A percentile compares a stretch with the other conserved stretches of the same genome.
Conservation (phyloP, 2,797 vertebrate genomes). For the Aphelocoma californica region DNA sequence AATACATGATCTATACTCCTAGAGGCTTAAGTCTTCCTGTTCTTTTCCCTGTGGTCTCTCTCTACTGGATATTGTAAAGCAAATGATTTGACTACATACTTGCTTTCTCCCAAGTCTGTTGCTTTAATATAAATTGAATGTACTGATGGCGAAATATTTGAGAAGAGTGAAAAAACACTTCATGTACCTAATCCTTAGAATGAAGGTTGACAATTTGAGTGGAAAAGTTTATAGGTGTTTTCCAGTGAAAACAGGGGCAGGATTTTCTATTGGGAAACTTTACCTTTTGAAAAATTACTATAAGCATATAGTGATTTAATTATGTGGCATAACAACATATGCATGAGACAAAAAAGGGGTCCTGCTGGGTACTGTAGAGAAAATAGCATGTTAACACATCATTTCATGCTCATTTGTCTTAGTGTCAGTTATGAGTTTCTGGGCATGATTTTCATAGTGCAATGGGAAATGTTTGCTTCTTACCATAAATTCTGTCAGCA, state of each 20-base stretch:
- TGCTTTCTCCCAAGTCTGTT: neutral
- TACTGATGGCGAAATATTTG: neutral
- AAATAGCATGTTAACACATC: neutral
- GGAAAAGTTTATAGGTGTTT: neutral
- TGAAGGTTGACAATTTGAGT: neutral
- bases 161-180: neutral
- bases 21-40: neutral
- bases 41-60: neutral
- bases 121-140: neutral
- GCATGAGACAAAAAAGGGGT: neutral
- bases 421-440: accelerated
- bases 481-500: neutral
- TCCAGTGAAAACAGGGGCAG: neutral
- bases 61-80: neutral
- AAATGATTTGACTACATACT: neutral
- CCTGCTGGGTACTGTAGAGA: neutral
- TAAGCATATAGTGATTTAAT: neutral
- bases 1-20: neutral
- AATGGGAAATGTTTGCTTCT: neutral
- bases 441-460: neutral
- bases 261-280: neutral
- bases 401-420: neutral
- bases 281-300: neutral
- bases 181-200: neutral
- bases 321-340: neutral